Conservation (phyloP, 2,113 vertebrate genomes). For the Corapipo altera region DNA sequence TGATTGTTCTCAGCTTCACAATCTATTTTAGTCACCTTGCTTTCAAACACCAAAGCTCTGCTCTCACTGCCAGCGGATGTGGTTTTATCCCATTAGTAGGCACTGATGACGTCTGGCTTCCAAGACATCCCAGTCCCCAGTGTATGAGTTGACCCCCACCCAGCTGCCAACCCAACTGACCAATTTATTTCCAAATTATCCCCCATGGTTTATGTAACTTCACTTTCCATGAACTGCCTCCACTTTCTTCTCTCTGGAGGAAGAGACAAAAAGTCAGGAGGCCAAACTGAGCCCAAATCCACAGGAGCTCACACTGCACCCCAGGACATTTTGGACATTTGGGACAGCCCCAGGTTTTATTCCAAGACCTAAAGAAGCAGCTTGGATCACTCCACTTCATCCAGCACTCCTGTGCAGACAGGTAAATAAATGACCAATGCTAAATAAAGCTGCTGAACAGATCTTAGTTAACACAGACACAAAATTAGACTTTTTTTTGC, state of each 20-base stretch:
- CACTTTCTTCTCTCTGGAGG: not conserved
- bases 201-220: not conserved
- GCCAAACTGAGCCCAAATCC: not conserved
- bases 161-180: not conserved
- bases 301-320: not conserved
- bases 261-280: not conserved
- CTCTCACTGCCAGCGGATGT: not conserved
- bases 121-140: too few relatives aligned
- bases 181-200: not conserved
- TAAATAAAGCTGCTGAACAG: not conserved
- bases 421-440: not conserved
- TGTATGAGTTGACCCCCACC: accelerated
- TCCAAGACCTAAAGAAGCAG: not conserved
- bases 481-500: not conserved
- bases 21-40: not conserved
- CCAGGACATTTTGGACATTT: not conserved
- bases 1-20: not conserved
- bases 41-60: not conserved
- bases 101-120: not conserved
- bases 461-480: not conserved
- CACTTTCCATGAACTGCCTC: not conserved
- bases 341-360: not conserved
- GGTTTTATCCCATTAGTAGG: not conserved
- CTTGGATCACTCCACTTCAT: not conserved
- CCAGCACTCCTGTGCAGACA: not conserved